Conservation (phyloP, 2,113 vertebrate genomes). For the Lepus europaeus region DNA sequence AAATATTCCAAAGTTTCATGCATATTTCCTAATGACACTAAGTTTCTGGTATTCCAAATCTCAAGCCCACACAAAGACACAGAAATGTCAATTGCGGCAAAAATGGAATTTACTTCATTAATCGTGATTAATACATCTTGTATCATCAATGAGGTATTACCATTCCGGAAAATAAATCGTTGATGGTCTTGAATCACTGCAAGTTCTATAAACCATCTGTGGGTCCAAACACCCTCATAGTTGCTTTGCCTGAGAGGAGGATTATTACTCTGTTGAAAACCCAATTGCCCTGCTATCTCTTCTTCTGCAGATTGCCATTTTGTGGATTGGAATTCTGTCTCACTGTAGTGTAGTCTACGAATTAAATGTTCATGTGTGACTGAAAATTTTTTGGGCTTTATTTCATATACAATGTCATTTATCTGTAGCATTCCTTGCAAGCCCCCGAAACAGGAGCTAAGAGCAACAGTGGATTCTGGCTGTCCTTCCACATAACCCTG, state of each 20-base stretch:
- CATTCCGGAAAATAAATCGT: background rate
- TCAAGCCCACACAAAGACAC: background rate
- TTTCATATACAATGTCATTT: slow-evolving; percentile 71
- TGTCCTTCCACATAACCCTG: slow-evolving; percentile 57
- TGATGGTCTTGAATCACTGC: background rate
- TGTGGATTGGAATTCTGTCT: background rate
- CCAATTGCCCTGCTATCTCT: background rate
- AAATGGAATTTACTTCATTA: background rate
- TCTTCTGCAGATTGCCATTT: background rate
- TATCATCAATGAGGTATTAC: background rate
- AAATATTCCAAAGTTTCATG: background rate
- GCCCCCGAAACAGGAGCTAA: slow-evolving; percentile 75
- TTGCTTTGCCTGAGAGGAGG: background rate
- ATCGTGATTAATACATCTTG: background rate
- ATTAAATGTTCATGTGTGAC: slow-evolving; percentile 75
- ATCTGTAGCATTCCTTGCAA: slow-evolving; percentile 71
- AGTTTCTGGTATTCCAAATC: background rate
- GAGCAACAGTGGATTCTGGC: slow-evolving; percentile 72
- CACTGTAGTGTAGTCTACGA: background rate
- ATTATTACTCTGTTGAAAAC: background rate
- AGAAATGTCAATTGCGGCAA: background rate
- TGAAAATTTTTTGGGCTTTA: slow-evolving; percentile 74
- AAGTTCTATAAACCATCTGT: background rate
- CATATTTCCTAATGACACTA: background rate
- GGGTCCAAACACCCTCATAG: background rate